Conservation (phyloP, 2,888 invertebrate genomes). For the Agelastica alni region DNA sequence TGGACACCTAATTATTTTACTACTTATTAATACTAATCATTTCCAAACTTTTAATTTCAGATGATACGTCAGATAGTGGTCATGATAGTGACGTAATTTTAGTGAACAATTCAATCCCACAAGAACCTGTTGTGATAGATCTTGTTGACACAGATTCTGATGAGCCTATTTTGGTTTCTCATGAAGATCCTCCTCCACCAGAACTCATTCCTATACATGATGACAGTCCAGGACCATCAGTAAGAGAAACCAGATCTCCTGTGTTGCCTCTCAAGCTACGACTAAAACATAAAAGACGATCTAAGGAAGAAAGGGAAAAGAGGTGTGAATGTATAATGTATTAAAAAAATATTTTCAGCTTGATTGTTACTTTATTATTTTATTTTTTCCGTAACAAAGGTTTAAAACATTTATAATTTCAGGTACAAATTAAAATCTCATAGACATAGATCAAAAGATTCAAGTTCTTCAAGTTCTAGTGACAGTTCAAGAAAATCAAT, state of each 20-base stretch:
- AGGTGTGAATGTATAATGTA: slow-evolving; percentile 1
- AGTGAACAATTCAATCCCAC: slow-evolving; percentile 41
- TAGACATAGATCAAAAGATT: slow-evolving; percentile 23
- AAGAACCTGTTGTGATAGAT: slow-evolving; percentile 46
- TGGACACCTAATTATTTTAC: too few species aligned
- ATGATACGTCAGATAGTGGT: slow-evolving; percentile 47
- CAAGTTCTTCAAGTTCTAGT: slow-evolving; percentile 25
- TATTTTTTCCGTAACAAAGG: not conserved
- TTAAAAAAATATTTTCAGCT: not conserved
- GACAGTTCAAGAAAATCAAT: slow-evolving; percentile 32
- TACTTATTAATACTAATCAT: too few species aligned
- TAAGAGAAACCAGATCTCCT: slow-evolving; percentile 31
- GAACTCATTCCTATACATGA: slow-evolving; percentile 25
- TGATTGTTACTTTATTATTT: not conserved
- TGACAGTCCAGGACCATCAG: slow-evolving; percentile 19
- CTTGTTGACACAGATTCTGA: slow-evolving; percentile 47
- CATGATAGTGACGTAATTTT: slow-evolving; percentile 53
- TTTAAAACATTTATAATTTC: not conserved
- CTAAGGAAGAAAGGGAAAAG: slow-evolving; percentile 36
- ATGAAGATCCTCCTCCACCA: slow-evolving; percentile 29
- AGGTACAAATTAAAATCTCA: slow-evolving; percentile 21
- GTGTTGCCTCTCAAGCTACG: slow-evolving; percentile 44
- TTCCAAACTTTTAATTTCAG: slow-evolving; percentile 35
- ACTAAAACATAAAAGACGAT: slow-evolving; percentile 42
- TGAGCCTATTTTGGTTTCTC: slow-evolving; percentile 47